A percentile compares a stretch with the other conserved stretches of the same genome.
phyloP scores from a whole-genome alignment of 2,797 vertebrate genomes.

The Gadopsis marmoratus region DNA sequence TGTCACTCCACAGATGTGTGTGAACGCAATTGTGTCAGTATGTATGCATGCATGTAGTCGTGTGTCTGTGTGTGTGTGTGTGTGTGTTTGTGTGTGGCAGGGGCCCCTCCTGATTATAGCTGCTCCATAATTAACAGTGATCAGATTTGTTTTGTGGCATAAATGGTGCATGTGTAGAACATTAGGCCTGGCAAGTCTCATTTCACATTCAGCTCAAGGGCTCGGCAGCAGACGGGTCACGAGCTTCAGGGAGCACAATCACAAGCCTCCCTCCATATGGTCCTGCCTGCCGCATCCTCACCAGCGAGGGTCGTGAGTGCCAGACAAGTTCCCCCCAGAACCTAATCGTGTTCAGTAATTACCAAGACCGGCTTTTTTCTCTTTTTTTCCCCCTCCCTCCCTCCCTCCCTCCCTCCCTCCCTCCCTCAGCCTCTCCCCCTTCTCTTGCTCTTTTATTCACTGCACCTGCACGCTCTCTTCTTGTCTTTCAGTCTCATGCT shows the following conservation, averaged over 20 bases:
- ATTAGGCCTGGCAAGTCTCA: slow-evolving; percentile 97
- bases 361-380: slow-evolving; percentile 83
- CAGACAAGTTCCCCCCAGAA: slow-evolving; percentile 99
- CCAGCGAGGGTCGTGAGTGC: slow-evolving; percentile 91
- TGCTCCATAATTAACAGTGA: slow-evolving; percentile 99
- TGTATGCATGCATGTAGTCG: slow-evolving; percentile 34
- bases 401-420: too few species aligned
- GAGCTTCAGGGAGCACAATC: slow-evolving; percentile 98
- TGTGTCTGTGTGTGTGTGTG: slow-evolving; percentile 49
- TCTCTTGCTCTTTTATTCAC: slow-evolving; percentile 55
- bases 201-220: slow-evolving; percentile 99
- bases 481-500: slow-evolving; percentile 45
- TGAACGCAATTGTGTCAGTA: slow-evolving; percentile 25
- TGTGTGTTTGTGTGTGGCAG: slow-evolving; percentile 45
- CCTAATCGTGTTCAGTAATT: slow-evolving; percentile 99
- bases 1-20: slow-evolving; percentile 47
- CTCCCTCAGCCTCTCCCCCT: slow-evolving; percentile 34
- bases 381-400: slow-evolving; percentile 35
- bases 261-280: slow-evolving; percentile 99
- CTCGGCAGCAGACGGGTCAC: slow-evolving; percentile 99
- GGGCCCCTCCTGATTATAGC: slow-evolving; percentile 93
- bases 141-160: slow-evolving; percentile 99
- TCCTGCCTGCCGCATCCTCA: slow-evolving; percentile 93
- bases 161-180: slow-evolving; percentile 99
- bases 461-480: slow-evolving; percentile 61